phyloP scores from a whole-genome alignment of 2,888 invertebrate genomes.

The Galerucella pusilla region DNA sequence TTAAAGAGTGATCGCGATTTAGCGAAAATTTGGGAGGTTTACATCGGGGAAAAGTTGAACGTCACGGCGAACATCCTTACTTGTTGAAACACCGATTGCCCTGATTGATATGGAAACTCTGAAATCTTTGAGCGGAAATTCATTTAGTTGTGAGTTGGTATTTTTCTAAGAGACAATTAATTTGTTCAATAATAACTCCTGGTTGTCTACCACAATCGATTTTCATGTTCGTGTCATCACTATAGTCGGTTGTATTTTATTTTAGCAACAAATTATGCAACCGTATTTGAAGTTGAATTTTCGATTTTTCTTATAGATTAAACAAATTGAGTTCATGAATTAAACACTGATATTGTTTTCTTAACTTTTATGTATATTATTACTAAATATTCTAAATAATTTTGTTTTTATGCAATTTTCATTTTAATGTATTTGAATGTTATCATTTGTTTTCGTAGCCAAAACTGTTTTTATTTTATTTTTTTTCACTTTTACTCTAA shows the following conservation, averaged over 20 bases:
- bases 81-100: conserved; percentile 39
- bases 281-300: conserved; percentile 29
- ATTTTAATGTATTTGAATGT: neutral
- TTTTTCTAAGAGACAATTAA: neutral
- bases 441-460: neutral
- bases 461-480: neutral
- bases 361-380: too few relatives aligned
- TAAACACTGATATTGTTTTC: neutral
- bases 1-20: conserved; percentile 9
- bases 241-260: conserved; percentile 28
- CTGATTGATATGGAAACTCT: conserved; percentile 41
- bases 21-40: conserved; percentile 32
- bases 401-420: neutral
- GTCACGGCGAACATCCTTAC: conserved; percentile 38
- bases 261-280: conserved; percentile 50
- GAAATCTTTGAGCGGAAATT: conserved; percentile 45
- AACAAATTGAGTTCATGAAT: neutral
- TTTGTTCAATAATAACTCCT: conserved; percentile 12
- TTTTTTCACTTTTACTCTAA: neutral
- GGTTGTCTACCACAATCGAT: conserved; percentile 23
- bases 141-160: conserved; percentile 49
- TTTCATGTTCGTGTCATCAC: conserved; percentile 20
- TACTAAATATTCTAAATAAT: too few relatives aligned
- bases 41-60: conserved; percentile 34
- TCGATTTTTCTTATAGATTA: conserved; percentile 22